phyloP scores from a whole-genome alignment of 92 coral and sea anemone genomes.

The Paramuricea clavata region DNA sequence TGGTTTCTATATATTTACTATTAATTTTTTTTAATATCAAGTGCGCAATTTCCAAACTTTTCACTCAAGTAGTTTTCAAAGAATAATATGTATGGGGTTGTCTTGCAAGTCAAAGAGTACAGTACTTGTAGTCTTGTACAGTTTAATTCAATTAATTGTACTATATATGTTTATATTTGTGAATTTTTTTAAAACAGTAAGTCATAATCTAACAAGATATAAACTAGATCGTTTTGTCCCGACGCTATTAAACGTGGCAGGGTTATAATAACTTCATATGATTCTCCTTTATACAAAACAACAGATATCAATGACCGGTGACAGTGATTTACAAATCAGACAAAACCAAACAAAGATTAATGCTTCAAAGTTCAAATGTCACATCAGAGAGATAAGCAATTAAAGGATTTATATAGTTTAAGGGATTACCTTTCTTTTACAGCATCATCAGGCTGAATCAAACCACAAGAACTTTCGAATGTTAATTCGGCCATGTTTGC shows the following conservation, averaged over 20 bases:
- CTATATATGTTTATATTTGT: too few relatives aligned
- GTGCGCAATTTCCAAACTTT: too few relatives aligned
- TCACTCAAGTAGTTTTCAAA: too few relatives aligned
- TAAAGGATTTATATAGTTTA: background rate
- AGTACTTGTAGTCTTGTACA: too few relatives aligned
- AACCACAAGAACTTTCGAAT: slow-evolving; percentile 45
- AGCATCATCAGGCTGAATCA: slow-evolving; percentile 38
- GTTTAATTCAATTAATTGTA: too few relatives aligned
- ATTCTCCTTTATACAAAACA: background rate
- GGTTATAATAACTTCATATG: background rate
- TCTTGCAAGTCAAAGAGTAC: too few relatives aligned
- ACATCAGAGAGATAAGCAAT: background rate
- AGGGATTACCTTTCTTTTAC: slow-evolving; percentile 31
- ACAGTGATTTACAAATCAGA: background rate
- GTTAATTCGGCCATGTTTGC: slow-evolving; percentile 48
- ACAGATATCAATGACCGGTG: background rate
- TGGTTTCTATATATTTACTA: too few relatives aligned
- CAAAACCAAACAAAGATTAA: background rate
- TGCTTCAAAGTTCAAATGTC: background rate
- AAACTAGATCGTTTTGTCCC: background rate
- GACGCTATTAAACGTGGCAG: background rate
- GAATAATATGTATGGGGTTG: too few relatives aligned
- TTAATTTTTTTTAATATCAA: too few relatives aligned
- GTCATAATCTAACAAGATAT: too few relatives aligned
- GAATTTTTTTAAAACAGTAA: too few relatives aligned